phyloP scores from a whole-genome alignment of 92 coral and sea anemone genomes.

The Epizoanthus rinbou region DNA sequence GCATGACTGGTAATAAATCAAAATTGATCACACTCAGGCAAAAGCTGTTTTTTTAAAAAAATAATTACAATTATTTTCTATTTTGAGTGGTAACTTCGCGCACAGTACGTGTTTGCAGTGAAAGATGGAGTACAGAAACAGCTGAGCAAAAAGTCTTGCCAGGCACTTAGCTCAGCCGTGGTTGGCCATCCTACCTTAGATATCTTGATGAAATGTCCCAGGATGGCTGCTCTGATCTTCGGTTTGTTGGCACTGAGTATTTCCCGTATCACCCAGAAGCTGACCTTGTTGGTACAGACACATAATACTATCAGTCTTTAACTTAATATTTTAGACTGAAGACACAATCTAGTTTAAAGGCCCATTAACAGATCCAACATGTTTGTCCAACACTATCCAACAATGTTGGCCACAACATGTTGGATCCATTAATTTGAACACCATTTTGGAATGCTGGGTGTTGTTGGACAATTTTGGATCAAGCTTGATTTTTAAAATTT shows the following conservation, averaged over 20 bases:
- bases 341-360: not conserved
- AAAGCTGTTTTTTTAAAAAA: no score
- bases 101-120: not conserved
- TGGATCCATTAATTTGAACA: no score
- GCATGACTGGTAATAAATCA: not conserved
- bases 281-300: conserved; percentile 62
- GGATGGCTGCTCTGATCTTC: conserved; percentile 87
- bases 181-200: conserved; percentile 70
- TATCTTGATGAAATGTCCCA: conserved; percentile 87
- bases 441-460: no score
- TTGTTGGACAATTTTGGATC: no score
- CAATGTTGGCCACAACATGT: no score
- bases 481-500: no score
- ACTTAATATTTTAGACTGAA: not conserved
- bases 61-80: not conserved
- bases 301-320: not conserved
- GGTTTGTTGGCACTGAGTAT: conserved; percentile 89
- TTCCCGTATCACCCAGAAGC: conserved; percentile 98
- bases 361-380: no score
- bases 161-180: not conserved
- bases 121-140: not conserved
- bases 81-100: not conserved
- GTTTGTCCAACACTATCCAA: no score
- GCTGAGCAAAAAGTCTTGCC: not conserved
- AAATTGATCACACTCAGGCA: no score